Base-by-base conservation (phyloP, 1,140 invertebrate genomes). In the Proctacanthus coquilletti region DNA sequence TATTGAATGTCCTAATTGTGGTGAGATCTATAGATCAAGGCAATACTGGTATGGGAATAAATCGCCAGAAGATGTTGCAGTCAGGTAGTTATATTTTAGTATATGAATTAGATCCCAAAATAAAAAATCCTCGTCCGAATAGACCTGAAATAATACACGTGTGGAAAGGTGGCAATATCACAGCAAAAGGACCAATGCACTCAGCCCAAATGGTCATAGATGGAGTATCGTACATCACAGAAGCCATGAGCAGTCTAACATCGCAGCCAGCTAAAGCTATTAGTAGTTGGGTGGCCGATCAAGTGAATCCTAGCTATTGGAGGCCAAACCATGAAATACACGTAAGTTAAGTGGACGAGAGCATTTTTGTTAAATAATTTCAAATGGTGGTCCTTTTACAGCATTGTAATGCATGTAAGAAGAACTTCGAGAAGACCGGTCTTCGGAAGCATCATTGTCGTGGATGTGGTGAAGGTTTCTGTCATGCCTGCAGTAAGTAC, bases 11-110 rank as follows among this genome's bases (percentile, higher is more conserved):
- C 68, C 70, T 23, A 69, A 74, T 44, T 87, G 83, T 64, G 84
- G 84, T 2, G 74, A 86, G 45, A 85, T 87, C 41, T 86, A 83
- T 53, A 65, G 78, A 31, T 82, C 80, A 53, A 65, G 82, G 8
- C 75, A 87, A 49, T 80, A 80, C 53, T 91, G 84, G 85, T 87
- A 79, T 57, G 83, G 84, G 2, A 88, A 89, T 53, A 74, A 76
- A 46, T 69, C 74, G 46, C 77, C 82, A 1, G 80, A 84, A 52
- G 72, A 76, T 34, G 58, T 62, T 10, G 71, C 70, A 8, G 75
- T 81, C 6, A 60, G 71, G 51, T 53, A 45, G 44, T 42, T 46
- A 3, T 6, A 21, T 32, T 36, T 34, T 11, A 21, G n/a, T 34
- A 21, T n/a, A 15, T 13, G 3, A 6, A 37, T n/a, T n/a, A n/a